Evolutionary conservation across 2,888 invertebrate species (phyloP), one percentile per base, ranked within the genome.

Genomic region (Tromatobia lineatoria): DNA sequence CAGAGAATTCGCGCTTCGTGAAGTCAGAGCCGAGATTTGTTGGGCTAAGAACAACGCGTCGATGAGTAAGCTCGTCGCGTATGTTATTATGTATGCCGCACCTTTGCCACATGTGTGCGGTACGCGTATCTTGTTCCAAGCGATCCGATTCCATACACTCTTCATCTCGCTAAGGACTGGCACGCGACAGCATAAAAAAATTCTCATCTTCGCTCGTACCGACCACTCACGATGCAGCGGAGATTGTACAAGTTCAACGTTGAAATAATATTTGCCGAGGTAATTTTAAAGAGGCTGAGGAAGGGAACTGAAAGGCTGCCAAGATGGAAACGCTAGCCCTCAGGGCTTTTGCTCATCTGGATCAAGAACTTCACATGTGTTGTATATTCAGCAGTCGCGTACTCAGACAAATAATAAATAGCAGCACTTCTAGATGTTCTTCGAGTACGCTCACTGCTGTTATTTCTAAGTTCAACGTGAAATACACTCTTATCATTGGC

Each of bases 111-210:
- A 42, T 25, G 67, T 67, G 67, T 67, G 45, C n/a, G 47, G 13
- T 67, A 67, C 67, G n/a, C 25, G 45, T 15, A 13, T 64, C n/a
- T 50, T 61, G n/a, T 25, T 42, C 29, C 18, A 23, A 18, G 61
- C 50, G 29, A 75, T 64, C 34, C 15, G 50, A 75, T 64, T 64
- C 50, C 38, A 29, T 52, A 29, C 50, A 75, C 29, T 52, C 38
- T 38, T 20, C 64, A 64, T 64, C 50, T 75, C 61, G 34, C 50
- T 50, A 75, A 75, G 75, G 75, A 75, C 61, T 64, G 75, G 75
- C 61, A 75, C 75, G 75, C 75, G 75, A 75, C 75, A 29, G 29
- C 50, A 74, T 23, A 61, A 74, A 34, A 73, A 45, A 74, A 61
- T 34, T 29, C 59, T 38, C 64, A 47, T 29, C 47, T 11, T 10